Evolutionary conservation across 2,888 invertebrate species (phyloP).

Genomic region (Schizaphis graminum): DNA sequence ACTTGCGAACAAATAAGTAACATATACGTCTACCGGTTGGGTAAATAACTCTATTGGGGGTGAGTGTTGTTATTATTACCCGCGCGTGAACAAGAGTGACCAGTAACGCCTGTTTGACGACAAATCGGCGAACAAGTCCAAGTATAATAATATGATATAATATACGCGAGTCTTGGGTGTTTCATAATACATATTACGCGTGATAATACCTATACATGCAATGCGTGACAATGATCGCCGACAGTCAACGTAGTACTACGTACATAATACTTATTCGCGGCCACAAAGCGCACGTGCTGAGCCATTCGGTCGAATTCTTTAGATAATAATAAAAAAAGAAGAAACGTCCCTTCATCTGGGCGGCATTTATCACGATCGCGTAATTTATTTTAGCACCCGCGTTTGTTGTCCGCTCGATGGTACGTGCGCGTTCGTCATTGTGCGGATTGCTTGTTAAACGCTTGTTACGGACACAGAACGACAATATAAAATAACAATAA

Average conservation of each 20-base stretch:
- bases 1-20: not conserved
- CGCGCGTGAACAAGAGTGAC: constrained; percentile 8
- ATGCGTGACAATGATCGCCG: not conserved
- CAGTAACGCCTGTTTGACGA: constrained; percentile 59
- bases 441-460: constrained; percentile 59
- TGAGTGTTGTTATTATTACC: not conserved
- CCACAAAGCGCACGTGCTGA: constrained; percentile 65
- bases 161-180: constrained; percentile 9
- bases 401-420: constrained; percentile 14
- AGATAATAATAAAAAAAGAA: constrained; percentile 23
- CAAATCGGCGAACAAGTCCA: constrained; percentile 13
- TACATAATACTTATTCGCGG: constrained; percentile 37
- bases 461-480: constrained; percentile 61
- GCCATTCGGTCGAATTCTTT: constrained; percentile 64
- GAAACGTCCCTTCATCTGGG: constrained; percentile 38
- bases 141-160: constrained; percentile 6
- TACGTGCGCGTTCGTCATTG: constrained; percentile 19
- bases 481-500: constrained; percentile 26
- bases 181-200: not conserved
- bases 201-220: not conserved
- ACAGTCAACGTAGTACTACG: not conserved
- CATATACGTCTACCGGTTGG: not conserved
- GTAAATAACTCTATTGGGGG: constrained; percentile 61
- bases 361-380: constrained; percentile 61
- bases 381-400: constrained; percentile 65